Conservation (phyloP, 2,113 vertebrate species). For the Phylloscopus trochiloides region DNA sequence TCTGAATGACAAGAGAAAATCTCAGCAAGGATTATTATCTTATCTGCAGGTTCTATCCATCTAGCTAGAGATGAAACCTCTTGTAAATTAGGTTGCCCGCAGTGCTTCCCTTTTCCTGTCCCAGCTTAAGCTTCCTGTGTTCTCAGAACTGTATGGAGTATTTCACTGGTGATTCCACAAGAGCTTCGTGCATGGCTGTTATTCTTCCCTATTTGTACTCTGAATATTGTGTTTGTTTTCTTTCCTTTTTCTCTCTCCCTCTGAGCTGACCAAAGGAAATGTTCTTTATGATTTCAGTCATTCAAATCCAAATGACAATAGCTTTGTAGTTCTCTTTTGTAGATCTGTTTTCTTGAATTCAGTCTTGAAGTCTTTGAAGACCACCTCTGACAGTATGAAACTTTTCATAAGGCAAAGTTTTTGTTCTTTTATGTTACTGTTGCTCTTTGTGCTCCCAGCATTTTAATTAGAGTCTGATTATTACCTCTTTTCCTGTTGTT, state of each 20-base stretch:
- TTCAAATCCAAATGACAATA: neutral
- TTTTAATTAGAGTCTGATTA: constrained; percentile 42
- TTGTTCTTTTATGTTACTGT: neutral
- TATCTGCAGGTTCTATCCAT: neutral
- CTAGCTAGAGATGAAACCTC: neutral
- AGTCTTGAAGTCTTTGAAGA: constrained; percentile 14
- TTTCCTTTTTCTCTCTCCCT: neutral
- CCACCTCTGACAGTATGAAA: neutral
- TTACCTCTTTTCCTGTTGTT: neutral
- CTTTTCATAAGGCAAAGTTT: neutral
- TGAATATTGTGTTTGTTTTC: constrained; percentile 8
- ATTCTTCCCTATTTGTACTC: neutral
- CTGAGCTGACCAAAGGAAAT: neutral
- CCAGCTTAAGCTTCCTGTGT: neutral
- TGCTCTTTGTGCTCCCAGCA: neutral
- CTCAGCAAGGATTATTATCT: neutral
- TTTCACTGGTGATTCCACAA: neutral
- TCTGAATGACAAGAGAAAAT: neutral
- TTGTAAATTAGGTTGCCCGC: neutral
- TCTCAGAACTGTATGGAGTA: neutral
- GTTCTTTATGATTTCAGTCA: neutral
- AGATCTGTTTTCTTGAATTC: neutral
- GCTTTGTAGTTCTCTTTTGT: neutral
- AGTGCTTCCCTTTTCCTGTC: neutral
- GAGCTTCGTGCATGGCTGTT: accelerated